Evolutionary conservation across 2,888 invertebrate species (phyloP).

Genomic region (Thalpophila matura): DNA sequence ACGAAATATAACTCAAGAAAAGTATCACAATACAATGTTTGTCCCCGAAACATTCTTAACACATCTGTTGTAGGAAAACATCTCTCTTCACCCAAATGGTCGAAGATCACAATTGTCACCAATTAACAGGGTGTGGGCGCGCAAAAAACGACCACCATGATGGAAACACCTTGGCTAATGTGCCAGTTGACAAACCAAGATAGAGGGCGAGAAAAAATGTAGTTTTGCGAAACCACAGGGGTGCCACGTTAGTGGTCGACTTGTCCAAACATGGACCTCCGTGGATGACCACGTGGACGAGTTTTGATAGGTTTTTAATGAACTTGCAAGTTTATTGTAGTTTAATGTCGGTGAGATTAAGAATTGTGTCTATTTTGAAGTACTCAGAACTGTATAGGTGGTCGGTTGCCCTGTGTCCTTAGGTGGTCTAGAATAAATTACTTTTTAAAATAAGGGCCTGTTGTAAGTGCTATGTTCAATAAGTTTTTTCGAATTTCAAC

Average conservation of each 20-base stretch:
- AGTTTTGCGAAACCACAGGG: constrained; percentile 84
- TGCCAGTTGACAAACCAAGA: constrained; percentile 87
- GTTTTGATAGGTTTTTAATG: constrained; percentile 61
- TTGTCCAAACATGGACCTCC: constrained; percentile 86
- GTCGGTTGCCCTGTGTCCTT: constrained; percentile 17
- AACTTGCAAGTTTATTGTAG: constrained; percentile 48
- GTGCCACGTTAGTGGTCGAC: constrained; percentile 76
- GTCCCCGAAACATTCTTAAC: constrained; percentile 66
- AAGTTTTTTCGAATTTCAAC: constrained; percentile 15
- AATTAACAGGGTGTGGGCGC: constrained; percentile 82
- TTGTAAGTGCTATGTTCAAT: no score
- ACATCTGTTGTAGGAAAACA: constrained; percentile 85
- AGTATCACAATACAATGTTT: constrained; percentile 39
- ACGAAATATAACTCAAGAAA: constrained; percentile 12
- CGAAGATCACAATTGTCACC: constrained; percentile 88
- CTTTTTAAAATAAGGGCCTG: constrained; percentile 17
- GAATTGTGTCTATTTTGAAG: constrained; percentile 42
- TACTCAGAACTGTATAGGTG: constrained; percentile 34
- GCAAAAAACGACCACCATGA: constrained; percentile 86
- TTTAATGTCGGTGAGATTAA: constrained; percentile 42
- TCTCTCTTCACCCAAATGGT: constrained; percentile 85
- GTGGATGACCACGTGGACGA: constrained; percentile 73
- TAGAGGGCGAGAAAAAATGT: constrained; percentile 74
- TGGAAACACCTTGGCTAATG: constrained; percentile 88
- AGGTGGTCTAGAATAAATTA: constrained; percentile 52